Percentiles rank a stretch among this genome's conserved stretches.
Conservation (phyloP, 2,113 vertebrate species). For the Ovis canadensis region DNA sequence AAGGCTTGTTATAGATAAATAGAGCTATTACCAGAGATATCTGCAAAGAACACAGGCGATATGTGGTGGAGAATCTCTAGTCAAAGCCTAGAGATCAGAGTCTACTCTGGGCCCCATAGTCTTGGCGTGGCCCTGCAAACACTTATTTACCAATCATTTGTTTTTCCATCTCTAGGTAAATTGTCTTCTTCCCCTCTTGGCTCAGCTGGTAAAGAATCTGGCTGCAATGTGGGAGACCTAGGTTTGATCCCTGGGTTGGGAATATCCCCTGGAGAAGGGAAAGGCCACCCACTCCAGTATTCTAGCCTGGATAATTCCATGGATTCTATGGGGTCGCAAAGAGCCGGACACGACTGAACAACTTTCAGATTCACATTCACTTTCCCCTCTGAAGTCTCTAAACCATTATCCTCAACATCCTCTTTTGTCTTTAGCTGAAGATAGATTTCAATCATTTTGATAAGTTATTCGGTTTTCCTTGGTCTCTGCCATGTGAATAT, state of each 20-base stretch:
- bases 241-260: not conserved
- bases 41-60: not conserved
- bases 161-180: not conserved
- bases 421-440: not conserved
- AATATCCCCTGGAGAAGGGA: not conserved
- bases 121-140: not conserved
- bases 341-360: not conserved
- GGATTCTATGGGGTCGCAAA: not conserved
- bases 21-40: not conserved
- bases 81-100: not conserved
- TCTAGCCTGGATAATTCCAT: not conserved
- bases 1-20: not conserved
- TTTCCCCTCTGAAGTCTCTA: not conserved
- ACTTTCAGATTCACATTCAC: not conserved
- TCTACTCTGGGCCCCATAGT: not conserved
- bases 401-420: not conserved
- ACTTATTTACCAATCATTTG: not conserved
- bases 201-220: not conserved
- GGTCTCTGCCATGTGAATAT: not conserved
- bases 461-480: not conserved
- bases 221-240: rapidly evolving
- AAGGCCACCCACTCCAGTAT: not conserved
- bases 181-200: not conserved
- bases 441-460: not conserved
- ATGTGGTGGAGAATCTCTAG: not conserved